A percentile compares a stretch with the other conserved stretches of the same genome.
Evolutionary conservation across 2,797 vertebrate genomes (phyloP).

Genomic region (Australoheros facetus): DNA sequence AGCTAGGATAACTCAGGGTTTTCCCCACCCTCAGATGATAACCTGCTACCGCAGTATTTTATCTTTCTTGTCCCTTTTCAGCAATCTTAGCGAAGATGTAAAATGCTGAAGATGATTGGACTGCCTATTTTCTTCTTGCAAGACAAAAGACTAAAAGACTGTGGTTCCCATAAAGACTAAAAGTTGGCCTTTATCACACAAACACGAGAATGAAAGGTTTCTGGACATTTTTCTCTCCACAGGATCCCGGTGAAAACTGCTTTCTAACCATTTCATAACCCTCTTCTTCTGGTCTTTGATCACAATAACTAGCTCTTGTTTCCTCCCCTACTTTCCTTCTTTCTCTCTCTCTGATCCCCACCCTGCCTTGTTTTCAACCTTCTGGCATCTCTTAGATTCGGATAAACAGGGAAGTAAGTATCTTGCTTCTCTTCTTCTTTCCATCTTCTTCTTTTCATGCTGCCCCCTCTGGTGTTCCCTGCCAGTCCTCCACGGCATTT

Average conservation of each 20-base stretch:
- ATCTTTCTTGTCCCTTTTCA: neutral
- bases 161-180: neutral
- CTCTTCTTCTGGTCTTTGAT: slow-evolving; percentile 50
- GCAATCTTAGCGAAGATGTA: neutral
- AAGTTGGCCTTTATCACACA: neutral
- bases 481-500: slow-evolving; percentile 29
- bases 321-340: slow-evolving; percentile 49
- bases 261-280: slow-evolving; percentile 57
- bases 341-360: slow-evolving; percentile 43
- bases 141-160: neutral
- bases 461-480: slow-evolving; percentile 22
- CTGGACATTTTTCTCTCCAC: slow-evolving; percentile 51
- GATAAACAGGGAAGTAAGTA: slow-evolving; percentile 99
- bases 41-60: neutral
- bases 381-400: slow-evolving; percentile 89
- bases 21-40: neutral
- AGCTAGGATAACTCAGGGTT: neutral
- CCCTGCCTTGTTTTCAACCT: slow-evolving; percentile 53
- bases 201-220: slow-evolving; percentile 16
- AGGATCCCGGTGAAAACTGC: slow-evolving; percentile 46
- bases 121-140: neutral
- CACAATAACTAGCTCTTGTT: slow-evolving; percentile 74
- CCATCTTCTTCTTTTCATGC: slow-evolving; percentile 44
- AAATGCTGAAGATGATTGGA: neutral
- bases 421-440: slow-evolving; percentile 70